Percentiles rank a stretch among this genome's conserved stretches.
Evolutionary conservation across 2,888 invertebrate genomes (phyloP).

Genomic region (Sarcophaga subvicina): DNA sequence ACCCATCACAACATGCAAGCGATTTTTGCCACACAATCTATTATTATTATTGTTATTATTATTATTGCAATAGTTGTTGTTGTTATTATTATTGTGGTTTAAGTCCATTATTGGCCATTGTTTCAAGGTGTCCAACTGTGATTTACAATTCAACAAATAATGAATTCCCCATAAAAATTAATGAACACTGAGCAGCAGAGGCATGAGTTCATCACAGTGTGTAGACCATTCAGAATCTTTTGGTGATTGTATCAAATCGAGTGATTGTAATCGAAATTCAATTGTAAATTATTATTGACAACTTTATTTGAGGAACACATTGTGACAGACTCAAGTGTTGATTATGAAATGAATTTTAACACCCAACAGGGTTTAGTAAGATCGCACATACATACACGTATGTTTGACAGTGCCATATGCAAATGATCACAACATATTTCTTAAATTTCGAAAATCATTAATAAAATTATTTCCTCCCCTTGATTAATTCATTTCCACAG

Average conservation of each 20-base stretch:
- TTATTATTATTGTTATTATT: slow-evolving; percentile 32
- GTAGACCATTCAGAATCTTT: slow-evolving; percentile 5
- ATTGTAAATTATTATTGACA: slow-evolving; percentile 21
- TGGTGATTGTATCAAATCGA: slow-evolving; percentile 5
- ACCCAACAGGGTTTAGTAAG: not conserved
- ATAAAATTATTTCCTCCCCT: too few relatives aligned
- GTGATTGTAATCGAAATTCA: slow-evolving; percentile 1
- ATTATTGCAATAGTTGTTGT: slow-evolving; percentile 15
- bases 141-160: slow-evolving; percentile 66
- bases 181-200: slow-evolving; percentile 24
- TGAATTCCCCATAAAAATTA: slow-evolving; percentile 59
- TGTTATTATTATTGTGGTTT: slow-evolving; percentile 40
- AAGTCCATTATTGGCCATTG: slow-evolving; percentile 57
- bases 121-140: slow-evolving; percentile 68
- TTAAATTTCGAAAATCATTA: too few relatives aligned
- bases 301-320: slow-evolving; percentile 7
- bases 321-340: not conserved
- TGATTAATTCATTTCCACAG: too few relatives aligned
- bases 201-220: not conserved
- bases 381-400: not conserved
- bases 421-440: too few relatives aligned
- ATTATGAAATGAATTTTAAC: not conserved
- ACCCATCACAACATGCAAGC: slow-evolving; percentile 60
- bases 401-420: too few relatives aligned
- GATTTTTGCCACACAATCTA: slow-evolving; percentile 8